Percentiles rank a stretch among this genome's conserved stretches.
Evolutionary conservation across 1,140 invertebrate species (phyloP).

Genomic region (Physella acuta): DNA sequence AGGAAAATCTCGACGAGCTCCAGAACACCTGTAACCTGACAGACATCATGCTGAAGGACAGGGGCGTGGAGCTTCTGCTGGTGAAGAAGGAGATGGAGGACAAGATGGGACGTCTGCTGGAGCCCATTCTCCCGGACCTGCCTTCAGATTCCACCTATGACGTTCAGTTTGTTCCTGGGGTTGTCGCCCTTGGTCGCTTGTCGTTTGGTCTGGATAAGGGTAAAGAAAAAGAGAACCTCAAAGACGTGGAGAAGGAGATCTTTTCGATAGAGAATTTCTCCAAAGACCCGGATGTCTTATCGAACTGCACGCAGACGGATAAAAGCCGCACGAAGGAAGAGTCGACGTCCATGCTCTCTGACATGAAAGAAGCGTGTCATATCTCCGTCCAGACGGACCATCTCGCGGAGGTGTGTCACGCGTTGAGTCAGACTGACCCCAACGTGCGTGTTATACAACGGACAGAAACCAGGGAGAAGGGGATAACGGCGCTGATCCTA

Average conservation of each 20-base stretch:
- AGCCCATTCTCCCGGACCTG: slow-evolving; percentile 35
- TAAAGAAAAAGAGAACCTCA: background rate
- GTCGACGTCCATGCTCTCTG: slow-evolving; percentile 21
- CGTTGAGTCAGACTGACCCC: slow-evolving; percentile 13
- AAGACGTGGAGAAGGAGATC: background rate
- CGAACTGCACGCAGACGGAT: slow-evolving; percentile 26
- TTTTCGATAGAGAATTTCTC: background rate
- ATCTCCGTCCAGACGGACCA: too few species aligned
- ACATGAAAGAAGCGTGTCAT: slow-evolving; percentile 1
- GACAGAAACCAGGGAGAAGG: slow-evolving; percentile 12
- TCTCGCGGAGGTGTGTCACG: too few species aligned
- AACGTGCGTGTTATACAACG: slow-evolving; percentile 7
- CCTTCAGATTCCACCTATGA: slow-evolving; percentile 34
- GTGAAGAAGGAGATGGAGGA: slow-evolving; percentile 56
- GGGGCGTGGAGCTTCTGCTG: slow-evolving; percentile 58
- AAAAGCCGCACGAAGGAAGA: background rate
- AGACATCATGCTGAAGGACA: slow-evolving; percentile 55
- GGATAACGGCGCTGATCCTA: background rate
- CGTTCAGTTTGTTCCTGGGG: slow-evolving; percentile 48
- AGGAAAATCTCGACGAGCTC: slow-evolving; percentile 53
- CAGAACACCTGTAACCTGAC: slow-evolving; percentile 55
- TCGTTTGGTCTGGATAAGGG: slow-evolving; percentile 18
- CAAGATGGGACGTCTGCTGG: slow-evolving; percentile 48
- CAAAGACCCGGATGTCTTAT: slow-evolving; percentile 22
- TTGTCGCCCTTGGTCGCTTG: slow-evolving; percentile 44